Percentiles rank a stretch among this genome's conserved stretches.
These are phyloP conservation scores for Glossophaga mutica DNA, from an alignment of 2,797 vertebrate species.

Conservation along the genomic window DNA sequence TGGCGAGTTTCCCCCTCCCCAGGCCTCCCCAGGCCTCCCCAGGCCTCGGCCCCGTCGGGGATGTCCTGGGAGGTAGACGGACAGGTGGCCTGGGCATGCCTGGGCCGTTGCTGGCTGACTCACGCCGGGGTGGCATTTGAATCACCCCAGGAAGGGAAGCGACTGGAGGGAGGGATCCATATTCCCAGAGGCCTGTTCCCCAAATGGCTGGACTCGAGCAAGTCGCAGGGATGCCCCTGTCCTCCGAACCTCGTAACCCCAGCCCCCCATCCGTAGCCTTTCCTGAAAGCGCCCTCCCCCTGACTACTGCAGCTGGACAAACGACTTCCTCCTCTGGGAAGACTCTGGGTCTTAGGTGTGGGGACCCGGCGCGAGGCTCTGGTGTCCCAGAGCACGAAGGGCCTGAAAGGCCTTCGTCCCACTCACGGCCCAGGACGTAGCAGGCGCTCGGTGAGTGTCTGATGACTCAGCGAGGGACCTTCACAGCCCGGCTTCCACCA, in stretches of 20 bases:
- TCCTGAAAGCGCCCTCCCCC: neutral
- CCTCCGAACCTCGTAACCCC: neutral
- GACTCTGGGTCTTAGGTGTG: neutral
- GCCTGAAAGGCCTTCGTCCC: neutral
- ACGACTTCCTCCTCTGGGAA: neutral
- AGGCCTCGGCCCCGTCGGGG: neutral
- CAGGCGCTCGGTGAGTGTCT: neutral
- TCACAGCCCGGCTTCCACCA: neutral
- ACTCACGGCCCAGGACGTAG: neutral
- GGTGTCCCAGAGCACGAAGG: neutral
- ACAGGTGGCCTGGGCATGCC: constrained; percentile 48
- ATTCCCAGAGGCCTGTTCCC: neutral
- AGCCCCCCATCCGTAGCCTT: neutral
- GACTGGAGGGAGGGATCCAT: neutral
- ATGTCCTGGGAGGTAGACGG: neutral
- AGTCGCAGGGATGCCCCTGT: neutral
- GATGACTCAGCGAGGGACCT: neutral
- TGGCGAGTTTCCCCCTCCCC: neutral
- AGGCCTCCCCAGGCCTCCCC: neutral
- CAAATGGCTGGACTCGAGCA: neutral
- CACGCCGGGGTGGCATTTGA: constrained; percentile 49
- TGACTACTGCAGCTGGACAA: neutral
- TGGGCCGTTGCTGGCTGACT: constrained; percentile 64
- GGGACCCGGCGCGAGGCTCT: neutral
- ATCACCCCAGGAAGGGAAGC: neutral